Evolutionary conservation across 2,113 vertebrate genomes (phyloP), one percentile per base, ranked within the genome.

Genomic region (Elephantulus edwardii): DNA sequence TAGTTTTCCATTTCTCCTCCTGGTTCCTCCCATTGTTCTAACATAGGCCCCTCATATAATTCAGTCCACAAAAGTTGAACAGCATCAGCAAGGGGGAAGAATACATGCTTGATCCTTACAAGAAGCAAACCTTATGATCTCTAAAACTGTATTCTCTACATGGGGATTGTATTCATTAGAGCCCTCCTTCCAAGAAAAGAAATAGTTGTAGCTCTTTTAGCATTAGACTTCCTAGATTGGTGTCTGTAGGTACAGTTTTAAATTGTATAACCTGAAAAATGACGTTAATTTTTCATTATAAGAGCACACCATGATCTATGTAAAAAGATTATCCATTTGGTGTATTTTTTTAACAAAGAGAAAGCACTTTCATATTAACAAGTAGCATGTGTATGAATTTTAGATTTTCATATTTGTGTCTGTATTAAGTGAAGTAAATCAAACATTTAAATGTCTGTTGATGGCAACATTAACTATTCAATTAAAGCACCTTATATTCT

Each of bases 401-500:
- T 96, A 96, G 97, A 96, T 95, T 97, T 93, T 97, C 95, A 92
- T 96, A 93, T 96, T 97, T 95, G 96, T 71, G 88, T 94, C 95
- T 94, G 90, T 97, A 97, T 92, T 93, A 93, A 88, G 96, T 96
- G 96, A 96, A 95, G 94, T 97, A 96, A 96, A 97, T 92, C 95
- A 96, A 96, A 62, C 96, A 96, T 97, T 96, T 93, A 95, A 44
- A 95, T 93, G 91, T 96, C 96, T 97, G 95, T 96, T 94, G 95
- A 95, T 96, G 95, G 95, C 80, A 95, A 96, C 94, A 97, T 94
- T 93, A 97, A 96, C 95, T 93, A 96, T 96, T 96, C 95, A 97
- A 97, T 96, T 94, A 94, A 98, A 98, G 98, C 98, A 98, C 98
- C 97, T 98, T 98, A 98, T 97, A 96, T 91, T 97, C 97, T 97